phyloP scores from a whole-genome alignment of 2,888 invertebrate species.

The Athrips mouffetella region DNA sequence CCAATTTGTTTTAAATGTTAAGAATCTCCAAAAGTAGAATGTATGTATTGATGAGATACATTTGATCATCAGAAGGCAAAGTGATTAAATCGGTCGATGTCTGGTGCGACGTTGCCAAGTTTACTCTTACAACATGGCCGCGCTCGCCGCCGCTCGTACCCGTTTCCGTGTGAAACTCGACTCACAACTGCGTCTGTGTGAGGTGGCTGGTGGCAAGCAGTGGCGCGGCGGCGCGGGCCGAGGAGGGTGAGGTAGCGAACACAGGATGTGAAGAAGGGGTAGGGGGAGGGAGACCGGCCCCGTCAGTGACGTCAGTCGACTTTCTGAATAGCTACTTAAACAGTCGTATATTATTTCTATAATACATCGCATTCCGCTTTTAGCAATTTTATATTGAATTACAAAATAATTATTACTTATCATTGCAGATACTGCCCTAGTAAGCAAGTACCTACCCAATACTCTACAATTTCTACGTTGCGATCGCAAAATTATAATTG shows the following conservation, averaged over 20 bases:
- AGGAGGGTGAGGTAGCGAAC: constrained; percentile 27
- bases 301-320: constrained; percentile 65
- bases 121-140: constrained; percentile 75
- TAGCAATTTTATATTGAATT: constrained; percentile 1
- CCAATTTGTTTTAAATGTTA: not conserved
- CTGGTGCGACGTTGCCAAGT: constrained; percentile 76
- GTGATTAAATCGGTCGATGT: constrained; percentile 75
- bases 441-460: too few relatives aligned
- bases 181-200: constrained; percentile 62
- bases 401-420: not conserved
- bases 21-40: not conserved
- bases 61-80: constrained; percentile 52
- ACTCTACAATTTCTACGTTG: too few relatives aligned
- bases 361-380: constrained; percentile 11
- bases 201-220: constrained; percentile 43
- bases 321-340: constrained; percentile 56
- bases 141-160: constrained; percentile 57
- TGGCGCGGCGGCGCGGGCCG: constrained; percentile 26
- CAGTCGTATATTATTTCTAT: constrained; percentile 17
- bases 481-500: too few relatives aligned
- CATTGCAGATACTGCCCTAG: too few relatives aligned
- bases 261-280: constrained; percentile 45
- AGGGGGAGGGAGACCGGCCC: constrained; percentile 42
- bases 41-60: constrained; percentile 30
- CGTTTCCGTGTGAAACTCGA: constrained; percentile 78